Conservation (phyloP, 2,888 invertebrate genomes). For the Elysia crispata region DNA sequence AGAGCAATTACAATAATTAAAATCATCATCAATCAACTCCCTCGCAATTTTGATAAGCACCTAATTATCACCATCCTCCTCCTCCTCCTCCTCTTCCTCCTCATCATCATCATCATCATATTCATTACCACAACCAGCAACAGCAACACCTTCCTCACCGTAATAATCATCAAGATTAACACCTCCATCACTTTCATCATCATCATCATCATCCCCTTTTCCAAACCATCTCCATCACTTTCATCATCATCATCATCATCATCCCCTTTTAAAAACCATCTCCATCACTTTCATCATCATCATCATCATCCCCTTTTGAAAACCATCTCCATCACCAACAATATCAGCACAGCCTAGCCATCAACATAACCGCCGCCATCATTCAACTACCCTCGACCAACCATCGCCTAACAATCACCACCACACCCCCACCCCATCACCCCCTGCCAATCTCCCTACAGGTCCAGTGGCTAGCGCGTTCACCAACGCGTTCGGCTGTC, state of each 20-base stretch:
- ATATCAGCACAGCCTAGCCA: constrained; percentile 80
- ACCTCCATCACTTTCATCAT: no score
- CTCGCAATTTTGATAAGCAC: no score
- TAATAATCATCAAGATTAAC: no score
- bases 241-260: constrained; percentile 24
- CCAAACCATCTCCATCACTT: constrained; percentile 5
- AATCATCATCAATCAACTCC: no score
- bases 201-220: neutral
- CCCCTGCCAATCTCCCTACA: constrained; percentile 76
- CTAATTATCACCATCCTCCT: no score
- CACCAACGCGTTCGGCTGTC: constrained; percentile 95
- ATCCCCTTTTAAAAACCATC: constrained; percentile 1
- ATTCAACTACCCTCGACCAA: no score
- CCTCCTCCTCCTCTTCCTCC: neutral
- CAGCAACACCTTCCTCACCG: neutral
- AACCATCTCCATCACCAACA: no score
- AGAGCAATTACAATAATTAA: no score
- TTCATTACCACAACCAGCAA: neutral
- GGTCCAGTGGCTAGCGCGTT: constrained; percentile 96
- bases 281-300: neutral
- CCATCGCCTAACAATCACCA: no score
- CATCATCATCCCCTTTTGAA: no score
- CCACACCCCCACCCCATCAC: no score
- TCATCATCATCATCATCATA: constrained; percentile 12
- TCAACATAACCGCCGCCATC: no score